Evolutionary conservation across 2,888 invertebrate genomes (phyloP), one percentile per base, ranked within the genome.

Genomic region (Bimastos eiseni): DNA sequence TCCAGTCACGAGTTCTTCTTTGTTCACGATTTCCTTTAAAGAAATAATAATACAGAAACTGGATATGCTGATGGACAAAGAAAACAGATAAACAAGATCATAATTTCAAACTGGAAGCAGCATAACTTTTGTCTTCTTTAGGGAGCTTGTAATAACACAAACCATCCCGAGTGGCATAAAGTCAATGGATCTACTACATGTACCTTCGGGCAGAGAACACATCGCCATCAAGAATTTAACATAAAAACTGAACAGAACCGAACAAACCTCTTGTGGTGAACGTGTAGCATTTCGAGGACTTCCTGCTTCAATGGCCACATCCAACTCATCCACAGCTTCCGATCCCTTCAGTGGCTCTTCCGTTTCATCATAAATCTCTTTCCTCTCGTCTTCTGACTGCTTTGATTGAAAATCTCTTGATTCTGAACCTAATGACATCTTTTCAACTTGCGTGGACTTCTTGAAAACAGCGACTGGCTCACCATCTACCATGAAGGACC

Each of bases 401-500:
- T 34, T 19, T 34, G 41, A 37, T 34, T 33, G 19, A 41, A 49
- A 84, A 83, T 33, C 36, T 83, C n/a, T 41, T 89, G n/a, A 17
- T 38, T 90, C 34, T 86, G n/a, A 70, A 70, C 11, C 70, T 17
- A 70, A n/a, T n/a, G 70, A 70, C 70, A 8, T 70, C 70, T 70
- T 70, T 70, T 30, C 30, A 8, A 5, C 30, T n/a, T 30, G 70
- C 5, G 90, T 86, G 0, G 92, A 92, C 86, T 92, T 93, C 38
- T 90, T 89, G 90, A 94, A 92, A 36, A 93, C 93, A 24, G 93
- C 92, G 49, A 93, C 93, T 11, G 94, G 94, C 55, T 94, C 93
- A 91, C 94, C 93, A 34, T 94, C 95, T 89, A 95, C 93, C 91
- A 94, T 93, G 93, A 95, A 95, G 17, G 94, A 94, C 94, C 96